These are phyloP conservation scores for Oryzias woworae DNA, from an alignment of 2,113 vertebrate species.

Conservation along the genomic window DNA sequence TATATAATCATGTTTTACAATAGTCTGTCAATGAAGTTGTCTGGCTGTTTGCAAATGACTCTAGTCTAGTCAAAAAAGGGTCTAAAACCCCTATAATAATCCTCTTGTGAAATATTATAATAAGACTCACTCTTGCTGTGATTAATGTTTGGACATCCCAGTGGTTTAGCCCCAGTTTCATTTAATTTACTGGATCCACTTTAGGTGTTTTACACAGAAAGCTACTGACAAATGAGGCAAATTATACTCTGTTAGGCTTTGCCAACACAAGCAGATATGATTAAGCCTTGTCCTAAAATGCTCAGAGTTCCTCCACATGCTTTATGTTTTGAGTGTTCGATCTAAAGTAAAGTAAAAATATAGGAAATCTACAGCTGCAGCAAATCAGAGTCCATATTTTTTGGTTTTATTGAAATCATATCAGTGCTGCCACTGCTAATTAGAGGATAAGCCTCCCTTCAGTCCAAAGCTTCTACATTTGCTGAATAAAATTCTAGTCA, in stretches of 20 bases:
- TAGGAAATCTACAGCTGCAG: not conserved
- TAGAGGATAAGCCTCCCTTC: no score
- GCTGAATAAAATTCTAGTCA: not conserved
- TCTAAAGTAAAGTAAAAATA: not conserved
- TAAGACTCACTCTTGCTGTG: not conserved
- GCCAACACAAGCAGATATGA: slow-evolving; percentile 42
- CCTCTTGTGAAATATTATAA: not conserved
- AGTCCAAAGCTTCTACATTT: no score
- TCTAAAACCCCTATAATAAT: not conserved
- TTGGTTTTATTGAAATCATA: no score
- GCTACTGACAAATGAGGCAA: slow-evolving; percentile 49
- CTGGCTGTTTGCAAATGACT: no score
- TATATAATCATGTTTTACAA: no score
- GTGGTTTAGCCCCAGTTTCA: slow-evolving; percentile 2
- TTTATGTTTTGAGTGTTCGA: not conserved
- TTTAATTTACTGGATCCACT: slow-evolving; percentile 32
- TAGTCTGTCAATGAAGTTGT: no score
- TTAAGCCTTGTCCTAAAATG: slow-evolving; percentile 4
- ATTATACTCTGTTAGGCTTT: slow-evolving; percentile 51
- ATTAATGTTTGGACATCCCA: slow-evolving; percentile 8
- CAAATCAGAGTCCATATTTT: not conserved
- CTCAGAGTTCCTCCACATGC: slow-evolving; percentile 25
- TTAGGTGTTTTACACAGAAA: slow-evolving; percentile 38
- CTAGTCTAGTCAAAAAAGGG: no score
- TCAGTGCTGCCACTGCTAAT: no score